phyloP scores from a whole-genome alignment of 2,113 vertebrate species.

The Turnix velox region DNA sequence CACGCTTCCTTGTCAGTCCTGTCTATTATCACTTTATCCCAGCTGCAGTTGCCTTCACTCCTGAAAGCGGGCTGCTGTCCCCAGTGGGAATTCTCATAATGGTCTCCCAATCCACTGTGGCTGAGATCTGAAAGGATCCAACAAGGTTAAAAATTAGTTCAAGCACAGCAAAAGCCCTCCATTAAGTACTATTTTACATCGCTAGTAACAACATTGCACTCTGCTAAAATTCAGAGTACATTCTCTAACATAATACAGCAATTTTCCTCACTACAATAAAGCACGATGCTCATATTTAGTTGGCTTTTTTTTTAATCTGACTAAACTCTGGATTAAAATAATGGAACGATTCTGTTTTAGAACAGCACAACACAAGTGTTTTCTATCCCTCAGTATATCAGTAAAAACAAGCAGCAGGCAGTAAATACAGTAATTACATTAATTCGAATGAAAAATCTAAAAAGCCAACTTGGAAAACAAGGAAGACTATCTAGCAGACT shows the following conservation, averaged over 20 bases:
- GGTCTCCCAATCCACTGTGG: conserved; percentile 84
- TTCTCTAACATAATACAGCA: not conserved
- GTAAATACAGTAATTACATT: not conserved
- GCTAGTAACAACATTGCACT: not conserved
- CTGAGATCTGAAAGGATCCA: conserved; percentile 80
- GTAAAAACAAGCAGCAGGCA: not conserved
- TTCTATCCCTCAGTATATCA: not conserved
- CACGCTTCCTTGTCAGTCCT: conserved; percentile 87
- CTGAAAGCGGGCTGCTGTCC: conserved; percentile 82
- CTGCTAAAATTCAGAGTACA: not conserved
- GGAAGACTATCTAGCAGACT: not conserved
- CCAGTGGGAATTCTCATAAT: conserved; percentile 92
- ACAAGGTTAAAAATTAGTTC: conserved; percentile 50
- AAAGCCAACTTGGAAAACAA: not conserved
- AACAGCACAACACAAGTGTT: not conserved
- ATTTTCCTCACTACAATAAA: not conserved
- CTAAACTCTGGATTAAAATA: not conserved
- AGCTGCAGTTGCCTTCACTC: conserved; percentile 82
- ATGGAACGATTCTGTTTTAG: not conserved
- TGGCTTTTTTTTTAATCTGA: not conserved
- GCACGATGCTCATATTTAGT: not conserved
- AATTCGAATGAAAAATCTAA: not conserved
- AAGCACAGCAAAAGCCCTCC: not conserved
- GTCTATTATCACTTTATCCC: conserved; percentile 90
- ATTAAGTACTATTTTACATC: not conserved